Base-by-base conservation (phyloP, 2,888 invertebrate species). In the Parasteatoda lunata region DNA sequence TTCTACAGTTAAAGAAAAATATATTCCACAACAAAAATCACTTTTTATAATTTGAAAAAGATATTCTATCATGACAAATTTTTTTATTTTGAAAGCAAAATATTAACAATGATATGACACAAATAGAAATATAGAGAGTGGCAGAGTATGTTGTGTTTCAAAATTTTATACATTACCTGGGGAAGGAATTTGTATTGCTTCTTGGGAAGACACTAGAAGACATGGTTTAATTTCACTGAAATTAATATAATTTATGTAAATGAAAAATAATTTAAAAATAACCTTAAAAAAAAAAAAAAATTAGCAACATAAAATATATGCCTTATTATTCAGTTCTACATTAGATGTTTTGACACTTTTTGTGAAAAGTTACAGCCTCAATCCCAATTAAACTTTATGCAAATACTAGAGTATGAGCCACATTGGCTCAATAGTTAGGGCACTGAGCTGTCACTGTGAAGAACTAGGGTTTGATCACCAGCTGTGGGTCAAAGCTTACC, bases 141-240 rank as follows among this genome's bases (percentile, higher is more conserved):
- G 13, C 3, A 70, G 7, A 6, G 11, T 48, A 2, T 64, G 68
- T 9, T 8, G n/a, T n/a, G 45, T n/a, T 30, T 30, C 30, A 30
- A 30, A 30, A 2, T 30, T 30, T 30, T 30, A 30, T 30, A 30
- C 30, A 30, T 79, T 80, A 87, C 86, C 86, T 76, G 86, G 86
- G 77, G 86, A 87, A 77, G 86, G 86, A 75, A 87, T 87, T 52
- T 87, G 81, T 70, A 87, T 69, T 64, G 86, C 65, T 77, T 87
- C 81, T 66, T 87, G 86, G 5, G 86, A 87, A 66, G 86, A 68
- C 45, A 81, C 86, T 87, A 87, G 82, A 68, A 87, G 86, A 78
- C 86, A 87, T 47, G 86, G 86, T 77, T 87, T 87, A 45, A 87
- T 73, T 77, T 87, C 86, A 82, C 82, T 86, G 65, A 47, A 84